A percentile compares a stretch with the other conserved stretches of the same genome.
Evolutionary conservation across 1,140 invertebrate genomes (phyloP).

Genomic region (Meloidogyne floridensis): DNA sequence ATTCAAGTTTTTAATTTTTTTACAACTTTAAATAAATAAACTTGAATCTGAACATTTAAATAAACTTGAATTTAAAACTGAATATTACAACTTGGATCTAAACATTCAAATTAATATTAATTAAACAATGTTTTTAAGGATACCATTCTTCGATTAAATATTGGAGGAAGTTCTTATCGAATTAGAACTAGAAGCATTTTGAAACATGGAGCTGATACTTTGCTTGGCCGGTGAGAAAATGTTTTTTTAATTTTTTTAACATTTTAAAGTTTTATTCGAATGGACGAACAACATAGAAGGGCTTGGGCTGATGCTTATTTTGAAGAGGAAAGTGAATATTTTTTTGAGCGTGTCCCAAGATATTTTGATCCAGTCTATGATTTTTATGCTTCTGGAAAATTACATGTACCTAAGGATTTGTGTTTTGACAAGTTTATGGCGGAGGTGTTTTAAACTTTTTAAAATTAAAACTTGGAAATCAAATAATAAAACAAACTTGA

Average conservation of each 20-base stretch:
- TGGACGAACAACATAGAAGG: constrained; percentile 63
- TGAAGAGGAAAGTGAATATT: constrained; percentile 63
- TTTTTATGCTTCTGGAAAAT: constrained; percentile 65
- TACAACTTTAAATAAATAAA: too few species aligned
- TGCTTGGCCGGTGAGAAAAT: constrained; percentile 36
- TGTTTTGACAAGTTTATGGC: constrained; percentile 66
- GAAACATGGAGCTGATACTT: constrained; percentile 62
- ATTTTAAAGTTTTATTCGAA: constrained; percentile 49
- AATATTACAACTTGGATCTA: too few species aligned
- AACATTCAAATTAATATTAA: too few species aligned
- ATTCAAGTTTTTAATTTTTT: too few species aligned
- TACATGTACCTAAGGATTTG: constrained; percentile 64
- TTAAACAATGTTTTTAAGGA: constrained; percentile 40
- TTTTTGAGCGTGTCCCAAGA: constrained; percentile 63
- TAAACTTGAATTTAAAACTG: too few species aligned
- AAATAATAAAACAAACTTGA: neutral
- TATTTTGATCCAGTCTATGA: constrained; percentile 66
- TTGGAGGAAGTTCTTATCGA: constrained; percentile 60
- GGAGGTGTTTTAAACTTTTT: constrained; percentile 40
- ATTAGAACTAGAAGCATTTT: constrained; percentile 59
- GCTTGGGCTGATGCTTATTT: constrained; percentile 63
- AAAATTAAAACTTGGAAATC: constrained; percentile 10
- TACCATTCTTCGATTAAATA: constrained; percentile 61
- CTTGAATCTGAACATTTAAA: too few species aligned
- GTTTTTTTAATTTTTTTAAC: constrained; percentile 25